Conservation (phyloP, 2,113 vertebrate species). For the Perognathus longimembris region DNA sequence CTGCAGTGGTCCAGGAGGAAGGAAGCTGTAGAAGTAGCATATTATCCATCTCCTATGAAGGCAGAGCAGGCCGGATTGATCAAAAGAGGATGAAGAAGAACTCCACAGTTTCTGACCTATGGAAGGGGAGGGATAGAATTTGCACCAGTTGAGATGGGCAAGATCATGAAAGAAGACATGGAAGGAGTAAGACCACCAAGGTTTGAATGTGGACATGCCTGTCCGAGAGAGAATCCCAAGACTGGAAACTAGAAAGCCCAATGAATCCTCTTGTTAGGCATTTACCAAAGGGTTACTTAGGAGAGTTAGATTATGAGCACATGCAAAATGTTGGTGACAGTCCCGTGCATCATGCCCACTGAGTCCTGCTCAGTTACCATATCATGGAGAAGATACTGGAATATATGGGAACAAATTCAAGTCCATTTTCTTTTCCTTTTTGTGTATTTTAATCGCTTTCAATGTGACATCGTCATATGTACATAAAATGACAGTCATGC, state of each 20-base stretch:
- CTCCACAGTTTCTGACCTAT: background rate
- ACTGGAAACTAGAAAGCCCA: background rate
- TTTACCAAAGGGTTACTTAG: background rate
- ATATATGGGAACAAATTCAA: background rate
- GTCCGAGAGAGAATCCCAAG: too few species aligned
- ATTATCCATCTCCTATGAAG: background rate
- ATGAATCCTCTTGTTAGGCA: background rate
- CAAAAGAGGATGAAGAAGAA: background rate
- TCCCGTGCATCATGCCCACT: background rate
- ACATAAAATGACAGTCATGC: too few species aligned
- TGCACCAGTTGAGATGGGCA: background rate
- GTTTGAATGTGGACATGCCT: background rate
- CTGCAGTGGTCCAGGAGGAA: background rate
- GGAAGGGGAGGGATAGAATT: background rate
- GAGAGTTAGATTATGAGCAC: background rate
- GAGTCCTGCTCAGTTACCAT: too few species aligned
- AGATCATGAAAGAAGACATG: background rate
- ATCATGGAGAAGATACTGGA: background rate
- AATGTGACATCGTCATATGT: too few species aligned
- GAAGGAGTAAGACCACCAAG: background rate
- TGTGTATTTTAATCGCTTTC: too few species aligned
- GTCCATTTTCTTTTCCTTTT: too few species aligned
- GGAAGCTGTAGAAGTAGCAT: background rate
- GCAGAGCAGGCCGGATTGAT: background rate
- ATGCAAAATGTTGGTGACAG: background rate